Conservation (phyloP, 92 coral and sea anemone genomes). For the Parazoanthus darwini region DNA sequence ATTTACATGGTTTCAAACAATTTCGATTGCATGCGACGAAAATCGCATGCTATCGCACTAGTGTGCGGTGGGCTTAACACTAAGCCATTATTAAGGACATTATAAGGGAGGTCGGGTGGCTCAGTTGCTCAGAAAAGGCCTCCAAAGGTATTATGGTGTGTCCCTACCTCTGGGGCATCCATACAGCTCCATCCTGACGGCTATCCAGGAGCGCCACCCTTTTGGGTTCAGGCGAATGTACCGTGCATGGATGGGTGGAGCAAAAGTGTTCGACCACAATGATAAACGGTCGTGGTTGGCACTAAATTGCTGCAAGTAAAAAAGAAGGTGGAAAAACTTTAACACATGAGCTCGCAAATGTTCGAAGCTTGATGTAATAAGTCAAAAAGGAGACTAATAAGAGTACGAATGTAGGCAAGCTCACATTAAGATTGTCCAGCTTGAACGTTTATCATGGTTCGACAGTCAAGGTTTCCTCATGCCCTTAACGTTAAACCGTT, state of each 20-base stretch:
- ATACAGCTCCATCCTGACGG: conserved; percentile 36
- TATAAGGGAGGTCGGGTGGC: background rate
- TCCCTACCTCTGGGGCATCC: conserved; percentile 24
- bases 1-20: too few species aligned
- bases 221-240: conserved; percentile 37
- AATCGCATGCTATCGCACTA: too few species aligned
- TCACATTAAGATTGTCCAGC: background rate
- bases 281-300: conserved; percentile 34
- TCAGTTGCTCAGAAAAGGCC: background rate
- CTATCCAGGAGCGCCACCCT: conserved; percentile 23
- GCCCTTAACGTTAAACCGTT: too few species aligned
- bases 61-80: too few species aligned
- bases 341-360: background rate
- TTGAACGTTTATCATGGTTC: too few species aligned
- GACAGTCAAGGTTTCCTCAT: too few species aligned
- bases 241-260: conserved; percentile 30
- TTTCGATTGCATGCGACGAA: too few species aligned
- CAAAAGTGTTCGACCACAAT: conserved; percentile 25
- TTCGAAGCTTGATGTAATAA: too few species aligned
- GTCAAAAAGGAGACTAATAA: too few species aligned
- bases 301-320: conserved; percentile 28
- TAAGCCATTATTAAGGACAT: too few species aligned
- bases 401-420: too few species aligned
- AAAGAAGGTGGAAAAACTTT: background rate
- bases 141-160: background rate